Conservation (phyloP, 2,113 vertebrate species). For the Aegotheles bennettii region DNA sequence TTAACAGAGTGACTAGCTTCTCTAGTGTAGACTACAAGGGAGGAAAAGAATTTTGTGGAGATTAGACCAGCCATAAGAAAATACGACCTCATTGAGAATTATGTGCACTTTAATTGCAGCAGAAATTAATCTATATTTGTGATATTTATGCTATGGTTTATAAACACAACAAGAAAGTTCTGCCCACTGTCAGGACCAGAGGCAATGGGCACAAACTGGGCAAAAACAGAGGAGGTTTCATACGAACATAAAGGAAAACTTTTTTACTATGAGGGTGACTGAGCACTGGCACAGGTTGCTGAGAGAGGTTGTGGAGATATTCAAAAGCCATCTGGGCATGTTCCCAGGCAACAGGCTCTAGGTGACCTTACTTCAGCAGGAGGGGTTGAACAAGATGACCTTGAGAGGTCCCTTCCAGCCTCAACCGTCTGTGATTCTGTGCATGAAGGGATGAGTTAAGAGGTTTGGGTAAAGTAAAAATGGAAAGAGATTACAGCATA, state of each 20-base stretch:
- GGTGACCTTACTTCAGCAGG: background rate
- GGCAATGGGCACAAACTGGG: background rate
- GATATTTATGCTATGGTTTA: background rate
- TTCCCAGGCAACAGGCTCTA: background rate
- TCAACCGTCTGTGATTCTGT: background rate
- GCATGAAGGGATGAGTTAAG: background rate
- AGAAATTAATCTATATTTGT: background rate
- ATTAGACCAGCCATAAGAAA: background rate
- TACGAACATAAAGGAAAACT: background rate
- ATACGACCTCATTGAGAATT: background rate
- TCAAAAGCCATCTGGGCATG: background rate
- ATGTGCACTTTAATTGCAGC: background rate
- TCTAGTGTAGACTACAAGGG: background rate
- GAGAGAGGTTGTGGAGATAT: background rate
- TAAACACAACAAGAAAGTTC: background rate
- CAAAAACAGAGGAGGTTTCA: background rate
- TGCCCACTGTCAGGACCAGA: background rate
- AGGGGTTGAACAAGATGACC: background rate
- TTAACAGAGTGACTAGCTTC: background rate
- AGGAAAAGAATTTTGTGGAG: background rate
- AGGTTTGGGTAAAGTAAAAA: background rate
- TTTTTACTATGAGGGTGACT: background rate
- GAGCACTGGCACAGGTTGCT: background rate
- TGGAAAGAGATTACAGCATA: background rate
- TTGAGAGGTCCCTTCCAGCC: background rate